A percentile compares a stretch with the other conserved stretches of the same genome.
Conservation (phyloP, 2,113 vertebrate species). For the Passer domesticus region DNA sequence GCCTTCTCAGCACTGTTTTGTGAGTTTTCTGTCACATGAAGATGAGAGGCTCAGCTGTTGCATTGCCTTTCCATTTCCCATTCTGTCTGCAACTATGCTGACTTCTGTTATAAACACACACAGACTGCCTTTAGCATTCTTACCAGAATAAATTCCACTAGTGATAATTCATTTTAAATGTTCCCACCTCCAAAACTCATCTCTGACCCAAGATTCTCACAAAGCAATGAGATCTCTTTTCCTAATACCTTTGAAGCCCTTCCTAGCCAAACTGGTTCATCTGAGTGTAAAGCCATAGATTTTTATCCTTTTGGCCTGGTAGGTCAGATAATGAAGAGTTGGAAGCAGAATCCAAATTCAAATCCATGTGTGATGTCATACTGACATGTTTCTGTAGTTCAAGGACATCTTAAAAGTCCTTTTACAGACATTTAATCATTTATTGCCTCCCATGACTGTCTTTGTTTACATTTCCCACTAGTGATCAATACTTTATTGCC, state of each 20-base stretch:
- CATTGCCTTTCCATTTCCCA: not conserved
- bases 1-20: not conserved
- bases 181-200: not conserved
- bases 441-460: not conserved
- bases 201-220: not conserved
- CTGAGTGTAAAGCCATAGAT: not conserved
- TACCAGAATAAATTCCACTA: not conserved
- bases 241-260: not conserved
- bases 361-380: not conserved
- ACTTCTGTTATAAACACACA: not conserved
- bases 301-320: not conserved
- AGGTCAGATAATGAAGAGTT: not conserved
- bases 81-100: not conserved
- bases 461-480: constrained; percentile 47
- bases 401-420: not conserved
- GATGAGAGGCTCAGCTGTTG: not conserved
- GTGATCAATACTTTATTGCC: constrained; percentile 11
- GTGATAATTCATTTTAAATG: not conserved
- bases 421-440: not conserved
- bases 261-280: not conserved
- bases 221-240: not conserved
- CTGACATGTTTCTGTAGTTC: not conserved
- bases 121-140: not conserved
- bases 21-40: not conserved
- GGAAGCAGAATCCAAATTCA: not conserved